A percentile compares a stretch with the other conserved stretches of the same genome.
Evolutionary conservation across 2,888 invertebrate genomes (phyloP).

Genomic region (Ennomos erosarius): DNA sequence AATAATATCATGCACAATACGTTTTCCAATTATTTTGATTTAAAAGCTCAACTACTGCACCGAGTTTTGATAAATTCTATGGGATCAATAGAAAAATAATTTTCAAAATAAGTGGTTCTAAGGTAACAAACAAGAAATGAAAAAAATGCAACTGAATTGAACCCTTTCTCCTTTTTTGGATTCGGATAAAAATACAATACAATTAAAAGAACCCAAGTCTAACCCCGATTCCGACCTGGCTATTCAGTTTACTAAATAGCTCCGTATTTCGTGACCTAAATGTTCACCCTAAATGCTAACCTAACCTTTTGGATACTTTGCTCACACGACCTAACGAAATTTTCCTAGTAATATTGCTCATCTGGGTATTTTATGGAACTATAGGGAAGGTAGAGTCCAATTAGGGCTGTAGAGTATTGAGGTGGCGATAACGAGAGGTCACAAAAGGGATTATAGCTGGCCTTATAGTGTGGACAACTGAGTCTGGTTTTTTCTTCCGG

Average conservation of each 20-base stretch:
- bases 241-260: conserved; percentile 8
- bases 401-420: conserved; percentile 28
- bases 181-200: too few species aligned
- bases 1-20: too few species aligned
- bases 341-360: conserved; percentile 19
- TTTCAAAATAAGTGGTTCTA: too few species aligned
- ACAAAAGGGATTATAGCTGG: conserved; percentile 31
- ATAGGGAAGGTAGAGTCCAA: conserved; percentile 41
- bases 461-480: conserved; percentile 11
- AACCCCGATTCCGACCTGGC: not conserved
- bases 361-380: conserved; percentile 46
- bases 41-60: too few species aligned
- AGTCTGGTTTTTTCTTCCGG: conserved; percentile 2
- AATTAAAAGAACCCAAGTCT: too few species aligned
- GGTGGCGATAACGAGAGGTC: conserved; percentile 52
- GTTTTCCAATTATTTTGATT: too few species aligned
- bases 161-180: too few species aligned
- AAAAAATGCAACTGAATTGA: too few species aligned
- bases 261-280: conserved; percentile 10
- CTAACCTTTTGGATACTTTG: conserved; percentile 5
- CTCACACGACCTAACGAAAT: conserved; percentile 14
- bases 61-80: too few species aligned
- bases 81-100: too few species aligned
- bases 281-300: conserved; percentile 1
- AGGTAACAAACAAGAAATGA: too few species aligned